Base-by-base conservation (phyloP, 2,797 vertebrate species). In the Acanthurus tractus region DNA sequence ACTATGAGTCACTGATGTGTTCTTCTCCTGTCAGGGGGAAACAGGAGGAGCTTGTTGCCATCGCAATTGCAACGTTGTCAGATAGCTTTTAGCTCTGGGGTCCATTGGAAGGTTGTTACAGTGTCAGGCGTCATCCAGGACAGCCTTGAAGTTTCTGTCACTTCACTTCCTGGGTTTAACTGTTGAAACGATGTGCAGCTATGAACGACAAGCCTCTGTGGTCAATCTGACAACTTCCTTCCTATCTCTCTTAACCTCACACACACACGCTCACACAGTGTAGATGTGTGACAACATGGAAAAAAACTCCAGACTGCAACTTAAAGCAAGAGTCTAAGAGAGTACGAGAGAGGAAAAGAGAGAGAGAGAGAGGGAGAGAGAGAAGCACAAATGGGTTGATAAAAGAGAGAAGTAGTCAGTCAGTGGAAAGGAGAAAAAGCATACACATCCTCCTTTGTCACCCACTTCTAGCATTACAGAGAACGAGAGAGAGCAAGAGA, bases 191-290 rank as follows among this genome's bases (percentile, higher is more conserved):
- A 79, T 66, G 77, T 62, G 75, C 73, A 75, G 54, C 74, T 63
- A 22, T 73, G 53, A 82, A 67, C 29, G 70, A 63, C 64, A 38
- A 57, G 78, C 90, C 86, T 67, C 83, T 92, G 90, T 63, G 88
- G 90, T 90, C 76, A 74, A 82, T 86, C 81, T 85, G 86, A 87
- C 86, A 73, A 85, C 80, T 90, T 92, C 93, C 91, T 94, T 90
- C 87, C 91, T 88, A 69, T 91, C 75, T 38, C 62, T 68, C 34
- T 55, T 63, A 78, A 82, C 46, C 71, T 36, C 76, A 70, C 38
- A 38, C 40, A 42, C 36, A 56, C 38, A 20, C 13, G 44, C 62
- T 13, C 12, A 57, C 34, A 34, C 8, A 57, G 59, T 22, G 17
- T 38, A 63, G 38, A 78, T 63, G 55, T 79, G 59, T 72, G 75